Percentiles rank a stretch among this genome's conserved stretches.
These are phyloP conservation scores for Drosophila willistoni DNA, from an alignment of 1,140 invertebrate species.

Conservation along the genomic window DNA sequence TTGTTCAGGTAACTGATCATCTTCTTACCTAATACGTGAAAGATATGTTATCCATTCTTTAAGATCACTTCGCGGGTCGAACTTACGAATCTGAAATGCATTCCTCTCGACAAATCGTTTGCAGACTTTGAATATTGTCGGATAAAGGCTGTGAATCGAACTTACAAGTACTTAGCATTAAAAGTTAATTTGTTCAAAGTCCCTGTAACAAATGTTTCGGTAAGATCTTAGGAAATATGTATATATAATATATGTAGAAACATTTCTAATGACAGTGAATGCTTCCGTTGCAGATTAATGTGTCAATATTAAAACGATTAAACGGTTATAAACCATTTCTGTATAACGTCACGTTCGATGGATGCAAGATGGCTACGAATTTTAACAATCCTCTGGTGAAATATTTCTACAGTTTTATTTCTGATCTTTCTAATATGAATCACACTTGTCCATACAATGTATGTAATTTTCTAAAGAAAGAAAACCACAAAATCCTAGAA, in stretches of 20 bases:
- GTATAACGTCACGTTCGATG: background rate
- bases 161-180: background rate
- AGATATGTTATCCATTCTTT: no score
- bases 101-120: background rate
- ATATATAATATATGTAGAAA: no score
- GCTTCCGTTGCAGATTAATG: no score
- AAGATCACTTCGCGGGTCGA: background rate
- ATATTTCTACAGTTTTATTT: no score
- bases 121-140: background rate
- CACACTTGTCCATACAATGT: conserved; percentile 7
- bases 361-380: no score
- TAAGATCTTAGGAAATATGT: no score
- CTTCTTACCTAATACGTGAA: no score
- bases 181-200: background rate
- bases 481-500: background rate
- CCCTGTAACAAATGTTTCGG: background rate
- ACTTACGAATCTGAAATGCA: background rate
- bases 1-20: background rate
- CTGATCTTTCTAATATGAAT: background rate
- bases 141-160: background rate
- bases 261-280: no score
- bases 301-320: background rate
- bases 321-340: background rate
- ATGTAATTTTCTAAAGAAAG: background rate
- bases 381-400: no score